Evolutionary conservation across 2,113 vertebrate genomes (phyloP).

Genomic region (Datnioides undecimradiatus): DNA sequence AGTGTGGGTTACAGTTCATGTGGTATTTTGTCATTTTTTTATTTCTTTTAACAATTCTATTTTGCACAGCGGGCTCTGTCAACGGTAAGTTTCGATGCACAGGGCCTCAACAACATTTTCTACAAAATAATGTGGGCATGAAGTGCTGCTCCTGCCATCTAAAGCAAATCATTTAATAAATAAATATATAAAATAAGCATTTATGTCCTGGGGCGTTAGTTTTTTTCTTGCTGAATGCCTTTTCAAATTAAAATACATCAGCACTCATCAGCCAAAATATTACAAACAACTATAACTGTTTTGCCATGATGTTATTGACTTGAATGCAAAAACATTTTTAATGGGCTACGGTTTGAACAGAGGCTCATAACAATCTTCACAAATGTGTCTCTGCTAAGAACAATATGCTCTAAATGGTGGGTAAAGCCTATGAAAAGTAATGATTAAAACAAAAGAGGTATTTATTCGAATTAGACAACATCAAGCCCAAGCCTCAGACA

Average conservation of each 20-base stretch:
- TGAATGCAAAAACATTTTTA: slow-evolving; percentile 39
- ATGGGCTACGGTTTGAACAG: slow-evolving; percentile 44
- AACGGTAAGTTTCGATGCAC: neutral
- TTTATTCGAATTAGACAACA: slow-evolving; percentile 26
- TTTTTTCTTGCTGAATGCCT: slow-evolving; percentile 5
- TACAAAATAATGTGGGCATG: neutral
- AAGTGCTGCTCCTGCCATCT: neutral
- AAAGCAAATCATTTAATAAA: neutral
- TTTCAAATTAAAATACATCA: slow-evolving; percentile 15
- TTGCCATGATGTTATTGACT: neutral
- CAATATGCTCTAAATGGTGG: slow-evolving; percentile 25
- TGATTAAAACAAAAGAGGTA: slow-evolving; percentile 39
- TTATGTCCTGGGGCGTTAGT: neutral
- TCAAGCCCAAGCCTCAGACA: slow-evolving; percentile 1
- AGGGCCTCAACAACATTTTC: neutral
- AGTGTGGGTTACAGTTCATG: slow-evolving; percentile 3
- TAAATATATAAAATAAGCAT: slow-evolving; percentile 15
- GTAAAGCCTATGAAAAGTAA: slow-evolving; percentile 36
- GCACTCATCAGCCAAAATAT: neutral
- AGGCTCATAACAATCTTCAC: slow-evolving; percentile 23
- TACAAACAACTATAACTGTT: slow-evolving; percentile 1
- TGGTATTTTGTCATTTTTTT: neutral
- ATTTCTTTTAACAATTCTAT: neutral
- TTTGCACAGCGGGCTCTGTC: neutral
- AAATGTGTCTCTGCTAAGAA: slow-evolving; percentile 20